phyloP scores from a whole-genome alignment of 2,797 vertebrate species.

The Chanos chanos region DNA sequence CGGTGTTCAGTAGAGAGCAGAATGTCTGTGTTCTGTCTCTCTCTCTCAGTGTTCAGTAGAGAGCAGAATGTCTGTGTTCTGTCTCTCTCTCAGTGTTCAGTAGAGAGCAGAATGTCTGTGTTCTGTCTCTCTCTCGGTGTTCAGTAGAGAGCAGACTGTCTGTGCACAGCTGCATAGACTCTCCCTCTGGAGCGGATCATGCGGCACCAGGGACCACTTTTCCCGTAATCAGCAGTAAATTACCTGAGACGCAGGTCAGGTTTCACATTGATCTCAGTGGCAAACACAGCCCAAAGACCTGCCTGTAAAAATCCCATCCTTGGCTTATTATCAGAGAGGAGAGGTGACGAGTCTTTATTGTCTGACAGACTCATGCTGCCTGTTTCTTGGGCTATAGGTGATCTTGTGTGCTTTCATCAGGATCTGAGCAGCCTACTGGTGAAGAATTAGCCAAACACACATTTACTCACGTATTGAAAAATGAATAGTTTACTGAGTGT shows the following conservation, averaged over 20 bases:
- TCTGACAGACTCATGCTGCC: slow-evolving; percentile 4
- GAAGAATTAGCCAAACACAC: too few species aligned
- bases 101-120: slow-evolving; percentile 14
- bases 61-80: slow-evolving; percentile 11
- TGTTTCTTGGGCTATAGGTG: too few species aligned
- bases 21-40: too few species aligned
- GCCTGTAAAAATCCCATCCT: slow-evolving; percentile 28
- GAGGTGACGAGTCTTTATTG: background rate
- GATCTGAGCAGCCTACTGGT: too few species aligned
- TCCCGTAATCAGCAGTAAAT: slow-evolving; percentile 50
- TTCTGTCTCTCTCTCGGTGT: slow-evolving; percentile 8
- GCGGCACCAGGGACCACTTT: slow-evolving; percentile 44
- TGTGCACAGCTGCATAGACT: slow-evolving; percentile 20
- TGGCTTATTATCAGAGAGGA: slow-evolving; percentile 18
- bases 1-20: too few species aligned
- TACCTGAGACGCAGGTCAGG: slow-evolving; percentile 41
- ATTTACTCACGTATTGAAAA: too few species aligned
- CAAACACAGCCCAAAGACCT: slow-evolving; percentile 38
- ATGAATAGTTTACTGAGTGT: too few species aligned
- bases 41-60: background rate
- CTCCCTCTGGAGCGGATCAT: slow-evolving; percentile 30
- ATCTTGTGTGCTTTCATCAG: too few species aligned
- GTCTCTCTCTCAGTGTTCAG: slow-evolving; percentile 4
- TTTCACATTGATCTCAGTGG: slow-evolving; percentile 45
- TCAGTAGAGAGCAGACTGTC: background rate